phyloP scores from a whole-genome alignment of 2,888 invertebrate species.

The Polyommatus iphigenia region DNA sequence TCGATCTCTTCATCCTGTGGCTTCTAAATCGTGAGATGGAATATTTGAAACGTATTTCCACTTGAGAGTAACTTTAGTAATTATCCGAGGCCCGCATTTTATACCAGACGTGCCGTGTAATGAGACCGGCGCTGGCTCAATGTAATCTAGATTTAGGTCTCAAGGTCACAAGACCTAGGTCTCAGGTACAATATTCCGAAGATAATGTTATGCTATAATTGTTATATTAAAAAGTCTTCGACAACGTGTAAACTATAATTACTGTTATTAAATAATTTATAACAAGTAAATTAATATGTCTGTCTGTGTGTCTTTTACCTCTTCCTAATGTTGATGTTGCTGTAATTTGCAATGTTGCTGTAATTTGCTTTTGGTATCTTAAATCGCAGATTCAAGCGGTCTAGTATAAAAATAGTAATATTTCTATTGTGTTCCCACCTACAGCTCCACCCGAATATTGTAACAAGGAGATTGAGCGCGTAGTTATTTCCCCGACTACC shows the following conservation, averaged over 20 bases:
- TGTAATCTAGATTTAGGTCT: not conserved
- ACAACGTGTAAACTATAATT: no score
- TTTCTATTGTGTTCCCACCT: not conserved
- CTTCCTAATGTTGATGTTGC: no score
- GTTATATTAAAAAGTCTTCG: no score
- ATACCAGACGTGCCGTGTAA: slow-evolving; percentile 16
- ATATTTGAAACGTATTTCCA: slow-evolving; percentile 10
- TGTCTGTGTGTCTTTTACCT: no score
- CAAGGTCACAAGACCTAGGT: not conserved
- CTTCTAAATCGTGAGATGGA: not conserved
- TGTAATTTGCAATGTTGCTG: no score
- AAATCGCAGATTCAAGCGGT: no score
- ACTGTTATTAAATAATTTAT: no score
- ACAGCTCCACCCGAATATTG: not conserved
- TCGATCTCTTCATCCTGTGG: not conserved
- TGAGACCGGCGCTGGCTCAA: not conserved
- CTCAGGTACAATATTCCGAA: not conserved
- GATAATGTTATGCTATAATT: no score
- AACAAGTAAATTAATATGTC: no score
- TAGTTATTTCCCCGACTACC: not conserved
- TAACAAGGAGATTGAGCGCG: not conserved
- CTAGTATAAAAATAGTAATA: not conserved
- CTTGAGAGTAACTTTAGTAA: slow-evolving; percentile 14
- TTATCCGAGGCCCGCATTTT: slow-evolving; percentile 5
- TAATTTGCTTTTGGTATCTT: no score